These are phyloP conservation scores for Ichneumon xanthorius DNA, from an alignment of 2,888 invertebrate species.

Conservation along the genomic window DNA sequence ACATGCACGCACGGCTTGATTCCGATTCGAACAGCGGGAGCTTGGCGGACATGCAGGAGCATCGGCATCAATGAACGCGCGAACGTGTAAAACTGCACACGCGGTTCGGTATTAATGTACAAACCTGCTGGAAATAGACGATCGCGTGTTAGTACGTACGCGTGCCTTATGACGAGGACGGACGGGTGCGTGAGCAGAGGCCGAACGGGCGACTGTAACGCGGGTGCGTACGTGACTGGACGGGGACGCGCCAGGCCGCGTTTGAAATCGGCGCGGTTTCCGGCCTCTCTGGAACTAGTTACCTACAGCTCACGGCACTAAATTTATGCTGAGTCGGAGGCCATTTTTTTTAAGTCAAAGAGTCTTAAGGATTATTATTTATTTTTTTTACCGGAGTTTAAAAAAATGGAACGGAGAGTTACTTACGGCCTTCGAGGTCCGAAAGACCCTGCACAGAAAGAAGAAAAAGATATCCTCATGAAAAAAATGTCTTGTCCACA, in stretches of 20 bases:
- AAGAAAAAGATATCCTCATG: too few species aligned
- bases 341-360: background rate
- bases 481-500: background rate
- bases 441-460: background rate
- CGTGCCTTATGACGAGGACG: constrained; percentile 58
- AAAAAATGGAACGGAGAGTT: background rate
- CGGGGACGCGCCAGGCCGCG: constrained; percentile 29
- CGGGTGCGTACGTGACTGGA: constrained; percentile 58
- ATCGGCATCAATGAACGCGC: constrained; percentile 35
- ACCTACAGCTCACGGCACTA: background rate
- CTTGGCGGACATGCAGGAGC: background rate
- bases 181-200: constrained; percentile 56
- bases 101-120: background rate
- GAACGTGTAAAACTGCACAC: constrained; percentile 21
- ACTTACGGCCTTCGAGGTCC: background rate
- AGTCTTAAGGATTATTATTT: background rate
- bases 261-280: constrained; percentile 57
- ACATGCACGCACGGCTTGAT: background rate
- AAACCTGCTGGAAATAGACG: constrained; percentile 6
- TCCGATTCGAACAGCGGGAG: background rate
- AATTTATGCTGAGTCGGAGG: background rate
- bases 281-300: constrained; percentile 39
- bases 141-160: constrained; percentile 51
- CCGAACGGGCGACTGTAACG: constrained; percentile 32
- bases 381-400: too few species aligned